phyloP scores from a whole-genome alignment of 2,113 vertebrate species.

The Forbesichthys agassizii region DNA sequence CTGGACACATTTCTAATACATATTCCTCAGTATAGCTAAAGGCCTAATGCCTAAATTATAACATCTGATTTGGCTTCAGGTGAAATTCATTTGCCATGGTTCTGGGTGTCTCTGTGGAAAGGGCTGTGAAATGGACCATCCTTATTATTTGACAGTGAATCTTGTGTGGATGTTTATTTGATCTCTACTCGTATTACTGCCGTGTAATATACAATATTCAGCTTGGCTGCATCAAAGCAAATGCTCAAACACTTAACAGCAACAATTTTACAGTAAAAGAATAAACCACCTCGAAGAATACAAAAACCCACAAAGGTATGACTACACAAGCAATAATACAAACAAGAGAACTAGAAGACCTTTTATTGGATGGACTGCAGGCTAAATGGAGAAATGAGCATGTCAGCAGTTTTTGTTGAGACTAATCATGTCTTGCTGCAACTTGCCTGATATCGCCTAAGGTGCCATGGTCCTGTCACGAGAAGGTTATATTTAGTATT shows the following conservation, averaged over 20 bases:
- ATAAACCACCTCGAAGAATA: conserved; percentile 13
- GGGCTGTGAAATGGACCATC: too few relatives aligned
- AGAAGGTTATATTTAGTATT: conserved; percentile 35
- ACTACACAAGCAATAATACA: conserved; percentile 30
- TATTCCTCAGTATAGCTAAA: too few relatives aligned
- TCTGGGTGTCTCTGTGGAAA: too few relatives aligned
- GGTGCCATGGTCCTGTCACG: conserved; percentile 49
- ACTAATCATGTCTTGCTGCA: conserved; percentile 63
- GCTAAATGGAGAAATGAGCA: conserved; percentile 33
- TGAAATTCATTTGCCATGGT: background rate
- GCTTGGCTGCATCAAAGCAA: conserved; percentile 7
- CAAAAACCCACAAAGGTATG: conserved; percentile 36
- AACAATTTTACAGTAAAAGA: conserved; percentile 21
- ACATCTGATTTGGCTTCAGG: too few relatives aligned
- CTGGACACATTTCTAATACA: too few relatives aligned
- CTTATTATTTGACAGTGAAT: conserved; percentile 23
- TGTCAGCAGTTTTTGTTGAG: conserved; percentile 69
- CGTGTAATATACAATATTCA: conserved; percentile 19
- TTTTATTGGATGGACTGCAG: conserved; percentile 39
- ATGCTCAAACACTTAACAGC: conserved; percentile 6
- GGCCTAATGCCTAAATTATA: too few relatives aligned
- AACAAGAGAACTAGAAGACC: conserved; percentile 36
- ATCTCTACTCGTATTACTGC: conserved; percentile 7
- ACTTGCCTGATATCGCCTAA: conserved; percentile 52
- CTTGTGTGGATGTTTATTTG: conserved; percentile 5